Base-by-base conservation (phyloP, 2,888 invertebrate genomes). In the Selenia dentaria region DNA sequence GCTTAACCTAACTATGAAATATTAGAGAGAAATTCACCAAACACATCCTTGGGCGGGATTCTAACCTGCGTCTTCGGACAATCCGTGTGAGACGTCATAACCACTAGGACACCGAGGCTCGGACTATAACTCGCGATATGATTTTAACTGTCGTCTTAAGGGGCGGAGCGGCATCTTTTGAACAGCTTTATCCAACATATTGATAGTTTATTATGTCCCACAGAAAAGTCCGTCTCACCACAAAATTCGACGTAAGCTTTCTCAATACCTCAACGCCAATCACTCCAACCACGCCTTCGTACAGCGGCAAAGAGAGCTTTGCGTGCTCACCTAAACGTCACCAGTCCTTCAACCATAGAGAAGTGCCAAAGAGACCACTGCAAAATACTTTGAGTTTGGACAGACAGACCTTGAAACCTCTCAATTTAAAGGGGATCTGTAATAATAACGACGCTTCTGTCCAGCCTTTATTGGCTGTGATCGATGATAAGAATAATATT, bases 201-300 rank as follows among this genome's bases (percentile, higher is more conserved):
- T n/a, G n/a, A n/a, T n/a, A n/a, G 11, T 24, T 12, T 29, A 31
- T 22, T 22, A 14, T 33, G 3, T 25, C 11, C 26, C 22, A 9
- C 69, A 91, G 91, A 34, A 84, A 82, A 73, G 79, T 80, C 9
- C 86, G 90, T 11, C 70, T 90, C 26, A 88, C 90, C 20, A 80
- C 83, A 5, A 83, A 79, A 25, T 91, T 91, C 67, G 91, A 90
- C 59, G 88, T 84, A 2, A 84, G 84, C 52, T 91, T 91, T 63
- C 54, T 80, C 12, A 67, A 70, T 34, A 57, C 73, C 0, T 22
- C 65, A 0, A 74, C 87, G 0, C 87, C 90, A 0, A 67, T 69
- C 1, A 79, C 83, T 0, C 77, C 85, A 0, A 62, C 58, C 1
- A 45, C 70, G 0, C 54, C 71, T 0, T 45, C 73, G 0, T 68